A percentile compares a stretch with the other conserved stretches of the same genome.
phyloP scores from a whole-genome alignment of 2,113 vertebrate genomes.

The Patagioenas fasciata region DNA sequence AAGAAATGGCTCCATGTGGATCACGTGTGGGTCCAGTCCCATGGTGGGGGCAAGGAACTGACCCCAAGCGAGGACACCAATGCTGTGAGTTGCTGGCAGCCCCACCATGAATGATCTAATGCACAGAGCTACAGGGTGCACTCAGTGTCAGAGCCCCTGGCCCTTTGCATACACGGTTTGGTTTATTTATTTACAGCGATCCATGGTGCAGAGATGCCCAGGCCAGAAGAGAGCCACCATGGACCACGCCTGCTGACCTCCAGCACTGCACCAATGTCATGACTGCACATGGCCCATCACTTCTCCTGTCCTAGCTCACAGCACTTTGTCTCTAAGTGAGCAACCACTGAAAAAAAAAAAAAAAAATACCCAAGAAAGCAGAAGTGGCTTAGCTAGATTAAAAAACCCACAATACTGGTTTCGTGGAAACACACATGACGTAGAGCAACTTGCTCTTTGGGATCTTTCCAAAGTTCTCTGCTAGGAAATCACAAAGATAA shows the following conservation, averaged over 20 bases:
- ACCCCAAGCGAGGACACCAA: neutral
- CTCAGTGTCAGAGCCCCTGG: accelerated
- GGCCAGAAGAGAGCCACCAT: neutral
- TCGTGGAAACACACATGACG: neutral
- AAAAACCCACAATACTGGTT: accelerated
- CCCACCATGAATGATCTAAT: neutral
- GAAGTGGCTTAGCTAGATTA: neutral
- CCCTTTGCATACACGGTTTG: neutral
- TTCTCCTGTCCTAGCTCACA: neutral
- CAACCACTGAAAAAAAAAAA: neutral
- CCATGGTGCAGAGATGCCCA: neutral
- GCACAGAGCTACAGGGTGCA: neutral
- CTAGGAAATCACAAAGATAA: neutral
- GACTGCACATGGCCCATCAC: neutral
- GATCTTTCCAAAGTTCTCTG: neutral
- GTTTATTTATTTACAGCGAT: neutral
- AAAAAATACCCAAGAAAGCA: neutral
- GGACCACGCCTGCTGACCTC: neutral
- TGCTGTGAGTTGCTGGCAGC: neutral
- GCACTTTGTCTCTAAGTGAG: neutral
- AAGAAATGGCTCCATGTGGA: accelerated
- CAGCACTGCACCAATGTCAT: accelerated
- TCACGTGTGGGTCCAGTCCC: neutral
- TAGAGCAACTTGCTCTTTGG: neutral
- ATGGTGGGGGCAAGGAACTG: neutral